Base-by-base conservation (phyloP, 2,888 invertebrate species). In the Rotaria magnacalcarata region DNA sequence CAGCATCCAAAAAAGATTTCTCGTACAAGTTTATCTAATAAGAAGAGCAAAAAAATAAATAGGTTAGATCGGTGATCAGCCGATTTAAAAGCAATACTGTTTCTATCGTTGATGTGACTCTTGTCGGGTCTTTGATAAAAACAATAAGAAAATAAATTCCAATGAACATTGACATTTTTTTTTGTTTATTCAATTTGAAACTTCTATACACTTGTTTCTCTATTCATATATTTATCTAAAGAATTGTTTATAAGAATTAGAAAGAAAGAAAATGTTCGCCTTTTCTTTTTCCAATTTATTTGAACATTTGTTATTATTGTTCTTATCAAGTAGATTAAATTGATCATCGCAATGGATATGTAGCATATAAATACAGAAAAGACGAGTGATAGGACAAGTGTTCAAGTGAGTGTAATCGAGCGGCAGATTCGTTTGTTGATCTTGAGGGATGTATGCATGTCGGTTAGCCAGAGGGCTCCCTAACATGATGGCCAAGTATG, bases 351-450 rank as follows among this genome's bases (percentile, higher is more conserved):
- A 67, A 67, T 67, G 34, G 67, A 67, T 67, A 67, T 67, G 67
- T 67, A 27, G 67, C 34, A 67, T 67, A 67, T 67, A 67, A 67
- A 67, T 67, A 67, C 34, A 34, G 34, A 67, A 67, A 67, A 34
- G 67, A 67, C 2, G 67, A 67, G 19, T 67, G 67, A 67, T 67
- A 67, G 67, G 2, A 67, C 67, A 67, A 67, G 67, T 67, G 67
- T 67, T 67, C 67, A 67, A 67, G 67, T 67, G 67, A 27, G 67
- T 67, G 67, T 67, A 67, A 67, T 67, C 67, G 67, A 67, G 67
- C 67, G 67, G 67, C 67, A 67, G 67, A 67, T 67, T 67, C 67
- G 67, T 67, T 67, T 67, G 67, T 67, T 67, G 67, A 67, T 67
- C 67, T 67, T 67, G 67, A 67, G 67, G 67, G 34, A 34, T 27